Conservation (phyloP, 2,888 invertebrate genomes). For the Drosophila pseudotakahashii region DNA sequence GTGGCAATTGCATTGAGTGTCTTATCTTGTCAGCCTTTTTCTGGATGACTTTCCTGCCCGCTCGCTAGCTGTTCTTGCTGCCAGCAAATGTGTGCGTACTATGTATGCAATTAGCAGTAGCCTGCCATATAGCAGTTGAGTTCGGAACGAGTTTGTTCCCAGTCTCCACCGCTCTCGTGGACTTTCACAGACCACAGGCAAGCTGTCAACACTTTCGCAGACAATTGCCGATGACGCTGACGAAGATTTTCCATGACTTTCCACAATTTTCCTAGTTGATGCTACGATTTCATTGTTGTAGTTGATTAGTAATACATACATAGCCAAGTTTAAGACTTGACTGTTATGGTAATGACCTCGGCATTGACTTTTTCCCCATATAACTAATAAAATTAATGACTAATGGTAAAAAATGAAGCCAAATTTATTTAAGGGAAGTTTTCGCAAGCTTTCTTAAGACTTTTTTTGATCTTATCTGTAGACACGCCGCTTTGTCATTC, state of each 20-base stretch:
- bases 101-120: slow-evolving; percentile 59
- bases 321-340: slow-evolving; percentile 9
- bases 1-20: slow-evolving; percentile 43
- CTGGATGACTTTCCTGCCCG: slow-evolving; percentile 45
- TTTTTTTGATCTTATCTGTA: not conserved
- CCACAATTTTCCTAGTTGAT: slow-evolving; percentile 51
- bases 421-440: slow-evolving; percentile 10
- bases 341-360: slow-evolving; percentile 23
- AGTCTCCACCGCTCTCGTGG: slow-evolving; percentile 10
- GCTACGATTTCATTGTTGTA: slow-evolving; percentile 29
- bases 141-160: slow-evolving; percentile 26
- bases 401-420: slow-evolving; percentile 1
- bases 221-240: slow-evolving; percentile 34
- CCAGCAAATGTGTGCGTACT: not conserved
- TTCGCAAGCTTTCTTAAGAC: slow-evolving; percentile 4
- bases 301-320: slow-evolving; percentile 31
- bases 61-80: not conserved
- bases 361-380: slow-evolving; percentile 5
- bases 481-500: not conserved
- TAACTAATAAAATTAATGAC: slow-evolving; percentile 1
- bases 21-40: slow-evolving; percentile 59
- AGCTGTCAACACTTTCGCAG: slow-evolving; percentile 72
- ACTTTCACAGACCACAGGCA: slow-evolving; percentile 61
- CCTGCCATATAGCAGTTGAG: slow-evolving; percentile 47
- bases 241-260: slow-evolving; percentile 52